phyloP scores from a whole-genome alignment of 1,140 invertebrate species.

The Paraescarpia echinospica region DNA sequence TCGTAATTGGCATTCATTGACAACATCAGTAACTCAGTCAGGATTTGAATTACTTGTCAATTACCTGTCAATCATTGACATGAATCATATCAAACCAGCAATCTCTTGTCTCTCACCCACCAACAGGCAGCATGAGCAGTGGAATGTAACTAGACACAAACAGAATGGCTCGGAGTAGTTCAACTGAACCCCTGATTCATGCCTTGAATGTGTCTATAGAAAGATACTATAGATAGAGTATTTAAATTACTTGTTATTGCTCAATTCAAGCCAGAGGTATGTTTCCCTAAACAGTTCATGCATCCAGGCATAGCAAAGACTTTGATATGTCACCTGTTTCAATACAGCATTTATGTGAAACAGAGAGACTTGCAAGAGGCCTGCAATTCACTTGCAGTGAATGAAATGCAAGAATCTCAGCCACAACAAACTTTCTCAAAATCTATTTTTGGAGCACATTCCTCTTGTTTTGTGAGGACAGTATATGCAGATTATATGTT shows the following conservation, averaged over 20 bases:
- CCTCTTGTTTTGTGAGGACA: too few relatives aligned
- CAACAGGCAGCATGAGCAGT: not conserved
- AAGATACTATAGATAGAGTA: too few relatives aligned
- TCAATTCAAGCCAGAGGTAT: not conserved
- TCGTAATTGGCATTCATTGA: not conserved
- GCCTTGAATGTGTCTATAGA: too few relatives aligned
- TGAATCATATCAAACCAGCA: not conserved
- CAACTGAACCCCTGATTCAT: too few relatives aligned
- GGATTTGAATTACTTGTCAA: not conserved
- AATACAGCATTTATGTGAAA: too few relatives aligned
- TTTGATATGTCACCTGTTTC: not conserved
- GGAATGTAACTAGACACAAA: not conserved
- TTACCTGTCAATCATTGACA: not conserved
- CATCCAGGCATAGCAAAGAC: not conserved
- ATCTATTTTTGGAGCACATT: too few relatives aligned
- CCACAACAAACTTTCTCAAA: too few relatives aligned
- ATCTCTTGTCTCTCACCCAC: not conserved
- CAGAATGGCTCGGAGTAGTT: not conserved
- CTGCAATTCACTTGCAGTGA: too few relatives aligned
- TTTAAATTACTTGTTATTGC: too few relatives aligned
- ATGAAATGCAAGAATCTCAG: too few relatives aligned
- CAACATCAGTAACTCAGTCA: not conserved
- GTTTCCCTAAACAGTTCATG: not conserved
- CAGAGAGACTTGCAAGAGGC: too few relatives aligned
- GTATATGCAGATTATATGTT: too few relatives aligned